Evolutionary conservation across 2,113 vertebrate genomes (phyloP), one percentile per base, ranked within the genome.

Genomic region (Pleuronectes platessa): DNA sequence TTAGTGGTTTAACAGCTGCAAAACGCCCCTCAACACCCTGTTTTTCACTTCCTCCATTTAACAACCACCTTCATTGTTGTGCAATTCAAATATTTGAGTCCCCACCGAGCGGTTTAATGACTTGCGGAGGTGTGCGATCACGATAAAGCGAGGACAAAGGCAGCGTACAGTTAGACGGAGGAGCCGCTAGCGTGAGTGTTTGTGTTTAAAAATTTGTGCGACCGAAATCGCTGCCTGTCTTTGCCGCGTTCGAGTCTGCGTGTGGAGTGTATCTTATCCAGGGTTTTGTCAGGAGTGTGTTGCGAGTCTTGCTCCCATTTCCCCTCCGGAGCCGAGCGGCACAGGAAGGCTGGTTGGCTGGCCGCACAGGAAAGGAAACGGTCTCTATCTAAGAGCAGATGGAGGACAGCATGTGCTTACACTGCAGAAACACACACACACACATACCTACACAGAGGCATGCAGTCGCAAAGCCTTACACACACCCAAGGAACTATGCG

Each of bases 321-420:
- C 90, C 92, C 70, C 63, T 80, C 74, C 77, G 74, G 61, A 85
- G 83, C 71, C 51, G 76, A 86, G 81, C 70, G n/a, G 65, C 71
- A 86, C 93, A 94, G 93, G 93, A 94, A 94, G 80, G 61, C 86
- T 84, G 85, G 76, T 79, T 85, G 85, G 83, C 85, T 64, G 87
- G 87, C 91, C 82, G 83, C 82, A 88, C 83, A 92, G 92, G 90
- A 93, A 93, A 93, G 92, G 93, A 94, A 95, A 86, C 81, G 21
- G 88, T 85, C 81, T 86, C 82, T 87, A 87, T 92, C 90, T 87
- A 91, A 81, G 85, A 84, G 87, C 93, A 94, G 93, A 92, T 93
- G 93, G 91, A 84, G 89, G 90, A 92, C 89, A 89, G 86, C 92
- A 79, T 93, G 90, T 92, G 92, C 92, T 92, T 91, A 91, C 84